Base-by-base conservation (phyloP, 2,113 vertebrate species). In the Zosterops japonicus region DNA sequence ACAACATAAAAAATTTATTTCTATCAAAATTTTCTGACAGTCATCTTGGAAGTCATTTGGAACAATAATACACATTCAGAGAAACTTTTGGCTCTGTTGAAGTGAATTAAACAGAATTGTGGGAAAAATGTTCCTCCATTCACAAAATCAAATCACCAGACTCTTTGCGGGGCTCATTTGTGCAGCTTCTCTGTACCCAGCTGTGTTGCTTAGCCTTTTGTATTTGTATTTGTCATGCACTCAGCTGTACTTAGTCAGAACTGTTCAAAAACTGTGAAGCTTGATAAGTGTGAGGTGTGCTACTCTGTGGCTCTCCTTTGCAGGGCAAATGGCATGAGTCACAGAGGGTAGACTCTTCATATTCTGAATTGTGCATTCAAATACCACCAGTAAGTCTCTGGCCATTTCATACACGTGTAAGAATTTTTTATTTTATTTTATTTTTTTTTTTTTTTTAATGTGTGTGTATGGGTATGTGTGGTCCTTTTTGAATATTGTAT, bases 381-480 rank as follows among this genome's bases (percentile, higher is more conserved):
- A 79, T n/a, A 19, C 29, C 35, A 76, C 15, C 42, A 36, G 36
- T 3, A 13, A 80, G 36, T 39, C 65, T 42, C 25, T 55, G 41
- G 8, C 6, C 2, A 4, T 50, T 87, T 63, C 25, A 35, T 13
- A 52, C 4, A 50, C 4, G 23, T 0, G 0, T 25, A 85, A 67
- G 35, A 59, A 33, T 19, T 44, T 44, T 44, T 44, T 19, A 19
- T 44, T 44, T 44, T 19, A 19, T 44, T 44, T 44, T 19, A 19
- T 44, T 44, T 44, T 19, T 44, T 44, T 19, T 19, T 20, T 19
- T 44, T 44, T 44, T 18, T 44, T 8, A 11, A 12, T 39, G 39
- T 39, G 39, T 39, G 39, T 44, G 42, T 44, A 18, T 44, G 17
- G 39, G 39, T 44, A 8, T 1, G 9, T 31, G 16, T 21, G 28